Conservation (phyloP, 2,797 vertebrate genomes). For the Vespertilio murinus region DNA sequence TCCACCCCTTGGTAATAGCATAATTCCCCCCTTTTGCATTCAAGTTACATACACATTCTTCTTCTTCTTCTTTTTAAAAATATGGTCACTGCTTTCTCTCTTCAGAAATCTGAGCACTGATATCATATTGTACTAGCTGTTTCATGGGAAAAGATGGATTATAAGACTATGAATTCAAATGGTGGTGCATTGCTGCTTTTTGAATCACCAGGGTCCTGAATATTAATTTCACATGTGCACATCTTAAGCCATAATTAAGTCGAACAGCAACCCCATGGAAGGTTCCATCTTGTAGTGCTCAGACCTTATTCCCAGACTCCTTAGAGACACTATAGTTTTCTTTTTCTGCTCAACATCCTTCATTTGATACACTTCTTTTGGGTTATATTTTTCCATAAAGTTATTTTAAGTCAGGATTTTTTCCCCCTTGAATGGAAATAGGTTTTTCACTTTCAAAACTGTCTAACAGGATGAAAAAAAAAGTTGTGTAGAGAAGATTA, state of each 20-base stretch:
- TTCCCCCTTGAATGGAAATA: neutral
- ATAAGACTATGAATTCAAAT: slow-evolving; percentile 65
- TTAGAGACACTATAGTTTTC: slow-evolving; percentile 53
- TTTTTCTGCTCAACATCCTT: slow-evolving; percentile 47
- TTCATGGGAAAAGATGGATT: slow-evolving; percentile 65
- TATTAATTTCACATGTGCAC: slow-evolving; percentile 73
- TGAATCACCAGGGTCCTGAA: slow-evolving; percentile 62
- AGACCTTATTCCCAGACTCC: slow-evolving; percentile 55
- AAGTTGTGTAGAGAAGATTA: neutral
- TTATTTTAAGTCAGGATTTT: slow-evolving; percentile 59
- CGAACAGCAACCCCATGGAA: slow-evolving; percentile 64
- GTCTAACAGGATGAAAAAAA: neutral
- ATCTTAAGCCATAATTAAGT: slow-evolving; percentile 66
- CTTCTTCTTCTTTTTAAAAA: neutral
- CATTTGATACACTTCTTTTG: slow-evolving; percentile 62
- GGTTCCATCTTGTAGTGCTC: slow-evolving; percentile 28
- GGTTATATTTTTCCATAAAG: slow-evolving; percentile 46
- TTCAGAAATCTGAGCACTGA: slow-evolving; percentile 62
- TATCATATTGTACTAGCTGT: slow-evolving; percentile 54
- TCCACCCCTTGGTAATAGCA: neutral
- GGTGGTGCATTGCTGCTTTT: slow-evolving; percentile 57
- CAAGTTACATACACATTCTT: slow-evolving; percentile 51
- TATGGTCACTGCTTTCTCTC: slow-evolving; percentile 28
- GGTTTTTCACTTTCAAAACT: neutral
- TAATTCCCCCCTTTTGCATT: slow-evolving; percentile 48